phyloP scores from a whole-genome alignment of 2,113 vertebrate species.

The Elephas maximus region DNA sequence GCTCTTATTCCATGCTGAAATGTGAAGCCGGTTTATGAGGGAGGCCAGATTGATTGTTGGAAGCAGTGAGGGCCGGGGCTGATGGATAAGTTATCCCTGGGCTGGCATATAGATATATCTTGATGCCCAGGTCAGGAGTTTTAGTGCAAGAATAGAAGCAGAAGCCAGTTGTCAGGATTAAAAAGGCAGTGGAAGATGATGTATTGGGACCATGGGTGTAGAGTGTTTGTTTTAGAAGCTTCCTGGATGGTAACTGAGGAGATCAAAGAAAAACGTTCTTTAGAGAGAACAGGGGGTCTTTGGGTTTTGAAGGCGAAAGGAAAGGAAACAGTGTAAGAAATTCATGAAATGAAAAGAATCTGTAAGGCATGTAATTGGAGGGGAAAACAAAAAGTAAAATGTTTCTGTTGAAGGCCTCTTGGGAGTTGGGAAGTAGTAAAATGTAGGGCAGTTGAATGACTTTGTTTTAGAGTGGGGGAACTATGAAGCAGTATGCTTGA shows the following conservation, averaged over 20 bases:
- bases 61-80: not conserved
- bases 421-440: not conserved
- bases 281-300: constrained; percentile 14
- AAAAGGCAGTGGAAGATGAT: not conserved
- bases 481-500: not conserved
- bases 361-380: constrained; percentile 1
- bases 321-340: constrained; percentile 48
- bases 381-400: not conserved
- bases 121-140: constrained; percentile 35
- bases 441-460: not conserved
- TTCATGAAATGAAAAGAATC: constrained; percentile 37
- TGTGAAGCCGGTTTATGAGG: not conserved
- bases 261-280: not conserved
- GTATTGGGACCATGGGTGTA: not conserved
- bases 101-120: not conserved
- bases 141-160: not conserved
- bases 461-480: not conserved
- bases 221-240: constrained; percentile 38
- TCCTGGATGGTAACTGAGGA: not conserved
- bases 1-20: not conserved
- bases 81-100: not conserved
- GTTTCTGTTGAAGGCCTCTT: constrained; percentile 11
- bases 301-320: not conserved
- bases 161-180: constrained; percentile 40
- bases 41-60: not conserved